Evolutionary conservation across 2,797 vertebrate genomes (phyloP), one percentile per base, ranked within the genome.

Genomic region (Pangasius sanitwongsei): DNA sequence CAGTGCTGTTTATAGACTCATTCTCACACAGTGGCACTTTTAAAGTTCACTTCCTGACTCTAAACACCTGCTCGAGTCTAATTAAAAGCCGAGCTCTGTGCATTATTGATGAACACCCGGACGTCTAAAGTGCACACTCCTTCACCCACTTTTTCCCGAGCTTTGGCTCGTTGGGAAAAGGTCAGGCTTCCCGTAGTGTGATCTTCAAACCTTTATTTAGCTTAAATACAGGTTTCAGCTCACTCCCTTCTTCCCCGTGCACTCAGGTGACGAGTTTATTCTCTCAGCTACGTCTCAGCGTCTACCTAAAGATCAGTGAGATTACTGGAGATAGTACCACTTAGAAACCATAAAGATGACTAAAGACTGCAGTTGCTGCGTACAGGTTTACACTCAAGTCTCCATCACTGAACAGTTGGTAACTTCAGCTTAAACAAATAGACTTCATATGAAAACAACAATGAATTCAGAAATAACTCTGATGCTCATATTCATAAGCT

Each of bases 51-150:
- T 50, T 87, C 61, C 65, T 28, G 63, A 81, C 61, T 88, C 85
- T 81, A 70, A 74, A 55, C 57, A 37, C 53, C 57, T 20, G 50
- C 70, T 34, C 31, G 61, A 59, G 78, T 20, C 70, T 86, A 77
- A 83, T 91, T 89, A 86, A 87, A 87, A 65, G 82, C 74, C 2
- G 37, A 63, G 57, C 69, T n/a, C 57, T 41, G 63, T 87, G 61
- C 86, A 90, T 86, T 90, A 89, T 91, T 86, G 87, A 90, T 89
- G 91, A 75, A 18, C 15, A 77, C 61, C 34, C 55, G 37, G 37
- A 55, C 34, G 34, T 85, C 53, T 85, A 77, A 88, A 88, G 82
- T 77, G 82, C 82, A 83, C 53, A 34, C 65, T 20, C 61, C 3
- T 8, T 69, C 77, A 7, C 77, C 18, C 34, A 41, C 55, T 65